Percentiles rank a stretch among this genome's conserved stretches.
phyloP scores from a whole-genome alignment of 2,113 vertebrate genomes.

The Psettodes erumei region DNA sequence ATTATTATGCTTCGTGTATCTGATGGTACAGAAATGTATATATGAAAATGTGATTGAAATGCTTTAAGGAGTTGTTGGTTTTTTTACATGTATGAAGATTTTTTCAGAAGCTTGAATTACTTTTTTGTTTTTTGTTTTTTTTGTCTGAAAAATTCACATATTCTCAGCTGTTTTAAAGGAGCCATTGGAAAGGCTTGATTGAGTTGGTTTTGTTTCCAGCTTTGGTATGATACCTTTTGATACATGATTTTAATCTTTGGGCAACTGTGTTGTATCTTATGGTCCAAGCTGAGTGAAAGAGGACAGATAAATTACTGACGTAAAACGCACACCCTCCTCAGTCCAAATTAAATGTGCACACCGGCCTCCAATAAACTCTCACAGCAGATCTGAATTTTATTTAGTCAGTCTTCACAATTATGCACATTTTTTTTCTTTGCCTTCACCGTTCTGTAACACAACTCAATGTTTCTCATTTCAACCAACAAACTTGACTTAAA shows the following conservation, averaged over 20 bases:
- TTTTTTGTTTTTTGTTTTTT: conserved; percentile 8
- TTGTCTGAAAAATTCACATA: not conserved
- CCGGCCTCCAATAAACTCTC: not conserved
- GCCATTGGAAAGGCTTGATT: conserved; percentile 29
- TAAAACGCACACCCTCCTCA: conserved; percentile 24
- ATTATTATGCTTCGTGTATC: conserved; percentile 38
- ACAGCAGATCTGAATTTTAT: conserved; percentile 11
- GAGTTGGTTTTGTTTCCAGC: not conserved
- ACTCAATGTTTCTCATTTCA: conserved; percentile 5
- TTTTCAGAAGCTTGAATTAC: conserved; percentile 49
- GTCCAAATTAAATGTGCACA: conserved; percentile 17
- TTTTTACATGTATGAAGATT: conserved; percentile 38
- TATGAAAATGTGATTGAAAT: conserved; percentile 63
- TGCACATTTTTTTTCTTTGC: conserved; percentile 2
- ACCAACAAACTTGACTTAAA: conserved; percentile 11
- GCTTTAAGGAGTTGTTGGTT: conserved; percentile 64
- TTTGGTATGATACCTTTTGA: conserved; percentile 9
- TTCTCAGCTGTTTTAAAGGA: conserved; percentile 23
- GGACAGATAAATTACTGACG: not conserved
- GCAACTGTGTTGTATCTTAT: conserved; percentile 8
- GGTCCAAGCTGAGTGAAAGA: not conserved
- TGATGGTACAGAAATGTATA: conserved; percentile 57
- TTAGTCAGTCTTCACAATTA: conserved; percentile 11
- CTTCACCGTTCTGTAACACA: not conserved
- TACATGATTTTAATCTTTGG: conserved; percentile 1